Percentiles rank a stretch among this genome's conserved stretches.
Conservation (phyloP, 2,113 vertebrate species). For the Pangasianodon hypophthalmus region DNA sequence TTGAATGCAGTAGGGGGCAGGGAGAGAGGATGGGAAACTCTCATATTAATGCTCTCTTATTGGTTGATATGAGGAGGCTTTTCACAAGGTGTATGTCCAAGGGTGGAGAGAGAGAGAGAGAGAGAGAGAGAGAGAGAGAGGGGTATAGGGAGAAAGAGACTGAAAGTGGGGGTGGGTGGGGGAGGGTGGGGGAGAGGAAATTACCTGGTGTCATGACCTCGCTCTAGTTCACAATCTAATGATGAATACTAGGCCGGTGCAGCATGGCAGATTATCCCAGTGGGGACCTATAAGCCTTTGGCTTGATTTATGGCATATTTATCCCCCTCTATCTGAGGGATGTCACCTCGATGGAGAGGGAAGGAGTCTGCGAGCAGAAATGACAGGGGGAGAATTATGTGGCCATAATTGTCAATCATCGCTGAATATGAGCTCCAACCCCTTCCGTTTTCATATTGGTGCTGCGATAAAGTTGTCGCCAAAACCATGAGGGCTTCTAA, state of each 20-base stretch:
- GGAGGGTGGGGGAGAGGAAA: slow-evolving; percentile 40
- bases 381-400: slow-evolving; percentile 85
- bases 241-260: slow-evolving; percentile 83
- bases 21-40: slow-evolving; percentile 44
- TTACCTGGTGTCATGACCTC: slow-evolving; percentile 60
- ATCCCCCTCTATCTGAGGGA: slow-evolving; percentile 86
- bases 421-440: slow-evolving; percentile 80
- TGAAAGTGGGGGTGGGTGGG: background rate
- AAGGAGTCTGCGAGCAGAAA: slow-evolving; percentile 62
- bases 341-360: slow-evolving; percentile 73
- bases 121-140: slow-evolving; percentile 17
- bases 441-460: slow-evolving; percentile 84
- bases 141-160: slow-evolving; percentile 17
- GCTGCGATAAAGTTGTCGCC: slow-evolving; percentile 81
- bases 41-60: slow-evolving; percentile 54
- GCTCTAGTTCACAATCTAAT: slow-evolving; percentile 77
- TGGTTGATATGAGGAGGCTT: slow-evolving; percentile 41
- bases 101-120: slow-evolving; percentile 35
- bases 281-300: slow-evolving; percentile 77
- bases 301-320: slow-evolving; percentile 92
- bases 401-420: slow-evolving; percentile 92
- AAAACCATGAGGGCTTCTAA: slow-evolving; percentile 79
- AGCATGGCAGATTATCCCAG: slow-evolving; percentile 83
- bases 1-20: slow-evolving; percentile 70
- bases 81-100: slow-evolving; percentile 32